These are phyloP conservation scores for Temnothorax longispinosus DNA, from an alignment of 1,140 invertebrate species.

Conservation along the genomic window DNA sequence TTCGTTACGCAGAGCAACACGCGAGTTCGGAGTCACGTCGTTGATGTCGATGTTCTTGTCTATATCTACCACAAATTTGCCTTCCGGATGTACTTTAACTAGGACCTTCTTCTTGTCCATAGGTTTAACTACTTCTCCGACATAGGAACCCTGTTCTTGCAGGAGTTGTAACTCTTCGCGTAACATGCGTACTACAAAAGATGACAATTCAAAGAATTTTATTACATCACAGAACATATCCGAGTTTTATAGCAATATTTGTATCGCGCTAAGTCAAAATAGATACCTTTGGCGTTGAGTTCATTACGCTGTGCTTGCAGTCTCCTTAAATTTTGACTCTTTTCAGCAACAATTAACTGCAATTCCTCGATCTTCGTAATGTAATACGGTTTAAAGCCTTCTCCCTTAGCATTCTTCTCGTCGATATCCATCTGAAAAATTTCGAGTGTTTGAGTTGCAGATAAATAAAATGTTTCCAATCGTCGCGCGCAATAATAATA, in stretches of 20 bases:
- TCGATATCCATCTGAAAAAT: slow-evolving; percentile 94
- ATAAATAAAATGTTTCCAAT: neutral
- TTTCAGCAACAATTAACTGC: slow-evolving; percentile 97
- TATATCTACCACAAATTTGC: slow-evolving; percentile 99
- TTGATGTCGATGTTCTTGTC: slow-evolving; percentile 99
- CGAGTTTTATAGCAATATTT: neutral
- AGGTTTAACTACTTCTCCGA: slow-evolving; percentile 99
- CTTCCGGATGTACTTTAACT: slow-evolving; percentile 99
- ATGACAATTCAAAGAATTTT: slow-evolving; percentile 19
- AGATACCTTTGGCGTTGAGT: slow-evolving; percentile 98
- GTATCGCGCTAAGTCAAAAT: slow-evolving; percentile 37
- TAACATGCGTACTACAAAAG: slow-evolving; percentile 95
- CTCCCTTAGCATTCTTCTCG: slow-evolving; percentile 89
- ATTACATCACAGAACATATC: neutral
- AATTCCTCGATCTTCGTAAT: slow-evolving; percentile 99
- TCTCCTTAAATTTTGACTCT: slow-evolving; percentile 98
- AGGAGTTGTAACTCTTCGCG: slow-evolving; percentile 98
- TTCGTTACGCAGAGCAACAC: slow-evolving; percentile 99
- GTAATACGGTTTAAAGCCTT: slow-evolving; percentile 97
- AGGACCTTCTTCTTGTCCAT: slow-evolving; percentile 99
- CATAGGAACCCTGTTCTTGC: slow-evolving; percentile 99
- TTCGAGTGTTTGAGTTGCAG: neutral
- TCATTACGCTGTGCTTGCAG: slow-evolving; percentile 99
- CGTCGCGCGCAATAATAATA: no score
- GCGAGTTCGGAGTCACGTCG: slow-evolving; percentile 98